A percentile compares a stretch with the other conserved stretches of the same genome.
Conservation (phyloP, 2,113 vertebrate genomes). For the Channa maculata region DNA sequence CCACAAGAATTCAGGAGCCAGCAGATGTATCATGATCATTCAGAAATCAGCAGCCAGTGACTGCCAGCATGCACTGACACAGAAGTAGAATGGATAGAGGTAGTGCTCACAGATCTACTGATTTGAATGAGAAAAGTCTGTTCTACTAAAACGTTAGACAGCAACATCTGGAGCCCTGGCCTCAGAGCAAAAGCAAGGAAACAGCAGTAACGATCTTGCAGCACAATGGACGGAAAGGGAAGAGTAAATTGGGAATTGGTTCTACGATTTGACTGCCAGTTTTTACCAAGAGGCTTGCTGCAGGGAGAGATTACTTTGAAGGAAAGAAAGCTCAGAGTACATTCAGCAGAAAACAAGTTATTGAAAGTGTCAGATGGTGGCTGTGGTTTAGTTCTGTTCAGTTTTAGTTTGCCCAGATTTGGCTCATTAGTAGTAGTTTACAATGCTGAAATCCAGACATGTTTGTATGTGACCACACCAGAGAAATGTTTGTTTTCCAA, state of each 20-base stretch:
- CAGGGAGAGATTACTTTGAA: conserved; percentile 42
- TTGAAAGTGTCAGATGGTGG: conserved; percentile 18
- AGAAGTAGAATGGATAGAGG: conserved; percentile 16
- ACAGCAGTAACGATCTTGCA: conserved; percentile 38
- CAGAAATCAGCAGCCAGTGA: conserved; percentile 42
- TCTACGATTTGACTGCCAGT: conserved; percentile 25
- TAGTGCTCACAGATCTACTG: conserved; percentile 22
- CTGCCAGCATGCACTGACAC: conserved; percentile 12
- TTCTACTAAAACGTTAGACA: conserved; percentile 11
- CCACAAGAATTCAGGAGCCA: conserved; percentile 34
- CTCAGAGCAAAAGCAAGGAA: conserved; percentile 16
- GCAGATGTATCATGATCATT: conserved; percentile 47
- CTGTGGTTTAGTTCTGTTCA: conserved; percentile 29
- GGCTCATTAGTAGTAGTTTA: conserved; percentile 52
- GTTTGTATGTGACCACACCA: background rate
- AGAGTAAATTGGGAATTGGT: conserved; percentile 37
- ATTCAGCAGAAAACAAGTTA: conserved; percentile 22
- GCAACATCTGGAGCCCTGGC: conserved; percentile 39
- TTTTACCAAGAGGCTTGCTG: conserved; percentile 28
- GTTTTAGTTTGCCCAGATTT: conserved; percentile 27
- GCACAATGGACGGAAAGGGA: conserved; percentile 1
- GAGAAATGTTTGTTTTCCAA: background rate
- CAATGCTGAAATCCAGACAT: background rate
- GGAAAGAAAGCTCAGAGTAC: conserved; percentile 13
- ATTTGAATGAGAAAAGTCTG: conserved; percentile 33